A percentile compares a stretch with the other conserved stretches of the same genome.
phyloP scores from a whole-genome alignment of 2,113 vertebrate genomes.

The Rhineura floridana region DNA sequence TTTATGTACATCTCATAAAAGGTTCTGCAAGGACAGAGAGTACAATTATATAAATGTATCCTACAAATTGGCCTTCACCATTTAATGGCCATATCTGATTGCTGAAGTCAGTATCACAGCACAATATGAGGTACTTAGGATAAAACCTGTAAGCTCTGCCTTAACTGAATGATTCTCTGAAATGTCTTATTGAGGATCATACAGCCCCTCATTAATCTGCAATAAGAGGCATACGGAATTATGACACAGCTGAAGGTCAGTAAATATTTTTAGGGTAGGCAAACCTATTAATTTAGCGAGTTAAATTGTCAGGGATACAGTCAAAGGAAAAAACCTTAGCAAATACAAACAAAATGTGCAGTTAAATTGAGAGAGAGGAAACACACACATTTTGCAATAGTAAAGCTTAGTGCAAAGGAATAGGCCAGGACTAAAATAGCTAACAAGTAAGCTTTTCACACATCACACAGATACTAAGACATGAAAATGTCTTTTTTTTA shows the following conservation, averaged over 20 bases:
- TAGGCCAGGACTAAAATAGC: not conserved
- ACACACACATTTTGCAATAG: slow-evolving; percentile 7
- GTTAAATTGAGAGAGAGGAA: slow-evolving; percentile 35
- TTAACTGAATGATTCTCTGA: slow-evolving; percentile 58
- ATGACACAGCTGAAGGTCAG: slow-evolving; percentile 44
- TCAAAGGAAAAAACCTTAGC: slow-evolving; percentile 42
- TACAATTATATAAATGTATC: slow-evolving; percentile 64
- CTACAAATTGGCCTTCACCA: slow-evolving; percentile 57
- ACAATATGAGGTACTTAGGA: slow-evolving; percentile 62
- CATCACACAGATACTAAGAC: not conserved
- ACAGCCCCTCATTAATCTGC: slow-evolving; percentile 60
- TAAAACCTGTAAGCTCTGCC: slow-evolving; percentile 38
- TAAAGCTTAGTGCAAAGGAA: slow-evolving; percentile 29
- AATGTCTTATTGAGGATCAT: slow-evolving; percentile 52
- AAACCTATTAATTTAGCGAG: slow-evolving; percentile 57
- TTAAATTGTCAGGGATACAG: slow-evolving; percentile 35
- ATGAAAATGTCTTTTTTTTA: no score
- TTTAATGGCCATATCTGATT: slow-evolving; percentile 70
- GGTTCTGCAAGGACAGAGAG: slow-evolving; percentile 58
- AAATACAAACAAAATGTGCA: slow-evolving; percentile 31
- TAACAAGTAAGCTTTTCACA: slow-evolving; percentile 20
- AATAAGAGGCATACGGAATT: slow-evolving; percentile 51
- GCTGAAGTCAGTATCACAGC: slow-evolving; percentile 59
- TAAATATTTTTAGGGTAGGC: slow-evolving; percentile 60
- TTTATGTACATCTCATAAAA: slow-evolving; percentile 57